These are phyloP conservation scores for Pogonocherus hispidulus DNA, from an alignment of 2,888 invertebrate species.

Conservation along the genomic window DNA sequence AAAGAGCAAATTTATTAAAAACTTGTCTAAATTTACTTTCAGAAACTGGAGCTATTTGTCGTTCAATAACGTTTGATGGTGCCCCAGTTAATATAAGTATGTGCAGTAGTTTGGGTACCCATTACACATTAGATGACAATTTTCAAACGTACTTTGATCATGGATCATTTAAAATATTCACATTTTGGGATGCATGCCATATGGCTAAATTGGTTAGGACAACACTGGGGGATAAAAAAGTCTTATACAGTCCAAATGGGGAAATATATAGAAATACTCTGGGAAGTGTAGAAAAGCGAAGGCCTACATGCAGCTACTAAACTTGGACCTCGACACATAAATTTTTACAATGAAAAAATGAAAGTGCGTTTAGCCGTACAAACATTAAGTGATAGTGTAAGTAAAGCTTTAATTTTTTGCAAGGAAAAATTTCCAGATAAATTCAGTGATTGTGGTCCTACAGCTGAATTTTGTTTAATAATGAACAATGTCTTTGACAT, in stretches of 20 bases:
- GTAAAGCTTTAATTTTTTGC: neutral
- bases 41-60: neutral
- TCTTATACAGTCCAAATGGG: neutral
- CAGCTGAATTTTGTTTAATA: too few species aligned
- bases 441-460: neutral
- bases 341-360: slow-evolving; percentile 2
- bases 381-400: slow-evolving; percentile 1
- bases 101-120: too few species aligned
- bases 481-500: neutral
- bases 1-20: neutral
- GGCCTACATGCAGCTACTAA: neutral
- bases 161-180: neutral
- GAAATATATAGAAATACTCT: neutral
- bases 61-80: neutral
- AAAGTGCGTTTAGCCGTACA: neutral
- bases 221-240: too few species aligned
- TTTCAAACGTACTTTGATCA: neutral
- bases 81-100: neutral
- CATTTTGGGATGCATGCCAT: neutral
- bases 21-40: neutral
- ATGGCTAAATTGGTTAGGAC: neutral
- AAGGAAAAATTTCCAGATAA: neutral
- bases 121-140: too few species aligned
- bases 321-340: neutral
- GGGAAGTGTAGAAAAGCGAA: neutral